Evolutionary conservation across 2,888 invertebrate genomes (phyloP).

Genomic region (Sminthurides aquaticus): DNA sequence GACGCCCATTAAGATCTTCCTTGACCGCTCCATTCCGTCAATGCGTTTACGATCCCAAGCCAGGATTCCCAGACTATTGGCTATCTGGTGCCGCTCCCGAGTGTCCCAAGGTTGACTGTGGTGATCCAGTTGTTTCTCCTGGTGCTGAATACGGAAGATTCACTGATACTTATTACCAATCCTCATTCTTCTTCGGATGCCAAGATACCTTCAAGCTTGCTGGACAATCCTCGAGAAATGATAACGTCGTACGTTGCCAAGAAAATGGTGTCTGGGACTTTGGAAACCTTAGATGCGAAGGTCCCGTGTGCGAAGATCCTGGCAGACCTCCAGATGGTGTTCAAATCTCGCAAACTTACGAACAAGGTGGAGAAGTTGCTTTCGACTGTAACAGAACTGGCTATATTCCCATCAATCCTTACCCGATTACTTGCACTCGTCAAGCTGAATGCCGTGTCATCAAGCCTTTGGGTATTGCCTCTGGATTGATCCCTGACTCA

Average conservation of each 20-base stretch:
- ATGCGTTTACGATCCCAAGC: slow-evolving; percentile 90
- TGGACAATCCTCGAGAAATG: slow-evolving; percentile 83
- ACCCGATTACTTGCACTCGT: slow-evolving; percentile 80
- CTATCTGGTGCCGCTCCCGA: slow-evolving; percentile 75
- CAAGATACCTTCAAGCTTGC: slow-evolving; percentile 90
- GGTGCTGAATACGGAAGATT: slow-evolving; percentile 89
- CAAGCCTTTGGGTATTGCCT: slow-evolving; percentile 79
- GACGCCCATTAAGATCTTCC: slow-evolving; percentile 70
- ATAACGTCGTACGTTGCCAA: slow-evolving; percentile 85
- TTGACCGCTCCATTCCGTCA: slow-evolving; percentile 79
- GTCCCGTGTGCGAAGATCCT: slow-evolving; percentile 93
- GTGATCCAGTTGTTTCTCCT: slow-evolving; percentile 80
- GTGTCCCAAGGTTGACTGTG: slow-evolving; percentile 84
- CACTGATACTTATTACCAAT: slow-evolving; percentile 79
- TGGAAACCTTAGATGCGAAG: slow-evolving; percentile 89
- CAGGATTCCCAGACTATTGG: slow-evolving; percentile 81
- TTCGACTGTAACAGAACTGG: slow-evolving; percentile 87
- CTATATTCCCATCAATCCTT: slow-evolving; percentile 81
- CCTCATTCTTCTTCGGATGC: slow-evolving; percentile 91
- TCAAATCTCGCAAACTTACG: slow-evolving; percentile 63
- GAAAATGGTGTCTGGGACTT: slow-evolving; percentile 95
- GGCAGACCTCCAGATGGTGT: slow-evolving; percentile 86
- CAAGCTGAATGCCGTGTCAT: slow-evolving; percentile 92
- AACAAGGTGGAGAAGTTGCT: slow-evolving; percentile 73
- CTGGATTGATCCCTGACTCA: slow-evolving; percentile 85